Evolutionary conservation across 2,113 vertebrate genomes (phyloP).

Genomic region (Paramisgurnus dabryanus): DNA sequence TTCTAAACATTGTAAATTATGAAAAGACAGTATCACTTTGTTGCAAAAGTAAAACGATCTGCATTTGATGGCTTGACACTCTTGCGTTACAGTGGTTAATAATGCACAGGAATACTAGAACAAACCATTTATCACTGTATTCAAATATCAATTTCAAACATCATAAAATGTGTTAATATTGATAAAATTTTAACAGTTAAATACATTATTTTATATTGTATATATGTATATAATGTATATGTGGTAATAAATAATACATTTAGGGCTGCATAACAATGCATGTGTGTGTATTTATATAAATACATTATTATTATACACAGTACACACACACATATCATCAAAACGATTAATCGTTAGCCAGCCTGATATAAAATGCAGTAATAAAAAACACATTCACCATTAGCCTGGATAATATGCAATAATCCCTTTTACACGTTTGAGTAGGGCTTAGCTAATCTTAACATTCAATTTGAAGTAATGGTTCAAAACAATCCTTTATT

Average conservation of each 20-base stretch:
- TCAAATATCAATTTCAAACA: not conserved
- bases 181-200: too few species aligned
- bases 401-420: not conserved
- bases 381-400: not conserved
- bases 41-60: conserved; percentile 14
- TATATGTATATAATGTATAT: too few species aligned
- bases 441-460: not conserved
- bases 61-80: conserved; percentile 3
- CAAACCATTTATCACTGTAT: not conserved
- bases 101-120: conserved; percentile 23
- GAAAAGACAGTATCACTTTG: not conserved
- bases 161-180: not conserved
- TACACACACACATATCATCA: too few species aligned
- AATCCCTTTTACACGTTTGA: not conserved
- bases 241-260: too few species aligned
- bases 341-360: not conserved
- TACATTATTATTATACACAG: too few species aligned
- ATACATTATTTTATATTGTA: too few species aligned
- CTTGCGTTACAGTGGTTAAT: conserved; percentile 41
- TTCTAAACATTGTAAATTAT: conserved; percentile 17
- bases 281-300: too few species aligned
- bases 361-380: too few species aligned
- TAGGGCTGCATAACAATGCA: too few species aligned
- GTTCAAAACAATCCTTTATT: not conserved
- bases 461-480: not conserved